Base-by-base conservation (phyloP, 2,888 invertebrate species). In the Drosophila villosipedis region DNA sequence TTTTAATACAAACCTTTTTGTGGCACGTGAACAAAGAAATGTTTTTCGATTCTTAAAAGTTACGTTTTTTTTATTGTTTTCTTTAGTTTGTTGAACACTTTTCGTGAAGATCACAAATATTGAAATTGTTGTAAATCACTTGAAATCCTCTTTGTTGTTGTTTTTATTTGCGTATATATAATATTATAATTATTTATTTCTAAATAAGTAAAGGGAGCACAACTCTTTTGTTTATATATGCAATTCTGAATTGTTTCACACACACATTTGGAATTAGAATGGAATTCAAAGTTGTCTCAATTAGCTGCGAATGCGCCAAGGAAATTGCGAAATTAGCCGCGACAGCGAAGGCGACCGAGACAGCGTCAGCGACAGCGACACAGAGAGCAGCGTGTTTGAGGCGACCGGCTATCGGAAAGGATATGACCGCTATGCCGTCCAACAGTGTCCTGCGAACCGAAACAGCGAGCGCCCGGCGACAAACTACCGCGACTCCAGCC, bases 381-480 rank as follows among this genome's bases (percentile, higher is more conserved):
- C 57, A 82, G 47, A 47, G 47, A 47, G 47, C 73, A 73, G 72
- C 68, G 78, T 91, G 86, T 87, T 86, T 70, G 78, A 85, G 81
- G 80, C 78, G 82, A 82, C 84, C 90, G 87, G 81, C 84, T 86
- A 76, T 83, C 84, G 84, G 90, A 90, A 89, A 89, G 91, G 92
- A 92, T 92, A 84, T 91, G 92, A 91, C 81, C 80, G 84, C 80
- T 80, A 62, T 85, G 83, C 80, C 81, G 82, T 80, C 66, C 73
- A 83, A 73, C 81, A 83, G 78, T 86, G 89, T 80, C 83, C 87
- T 85, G 84, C 85, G 90, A 91, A 92, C 92, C 90, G 84, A 86
- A 91, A 90, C 90, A 83, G 82, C 88, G 84, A 89, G 84, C 85
- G 91, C 81, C 86, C 87, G 85, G 85, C 89, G 84, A 87, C 91